A percentile compares a stretch with the other conserved stretches of the same genome.
Evolutionary conservation across 92 coral and sea anemone species (phyloP).

Genomic region (Porites divaricata): DNA sequence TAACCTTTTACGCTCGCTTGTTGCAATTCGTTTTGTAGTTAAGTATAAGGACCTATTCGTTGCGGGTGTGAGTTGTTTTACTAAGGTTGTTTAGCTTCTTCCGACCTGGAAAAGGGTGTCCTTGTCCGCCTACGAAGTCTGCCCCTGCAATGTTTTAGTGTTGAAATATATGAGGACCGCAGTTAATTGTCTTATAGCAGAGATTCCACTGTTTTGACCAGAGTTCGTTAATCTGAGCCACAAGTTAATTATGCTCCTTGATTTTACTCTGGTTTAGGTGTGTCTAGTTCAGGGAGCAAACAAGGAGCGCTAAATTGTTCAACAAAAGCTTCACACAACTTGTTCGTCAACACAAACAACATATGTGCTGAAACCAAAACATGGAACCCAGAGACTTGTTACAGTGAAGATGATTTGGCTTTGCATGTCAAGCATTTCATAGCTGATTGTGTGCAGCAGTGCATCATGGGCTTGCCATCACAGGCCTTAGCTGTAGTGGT

Average conservation of each 20-base stretch:
- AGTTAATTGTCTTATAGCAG: too few relatives aligned
- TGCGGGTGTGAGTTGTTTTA: too few relatives aligned
- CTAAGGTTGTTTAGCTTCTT: too few relatives aligned
- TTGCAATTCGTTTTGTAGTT: too few relatives aligned
- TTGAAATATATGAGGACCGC: too few relatives aligned
- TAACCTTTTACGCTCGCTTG: too few relatives aligned
- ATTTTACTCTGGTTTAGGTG: slow-evolving; percentile 10
- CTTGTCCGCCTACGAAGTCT: too few relatives aligned
- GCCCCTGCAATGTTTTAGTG: too few relatives aligned
- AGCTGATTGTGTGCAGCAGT: slow-evolving; percentile 93
- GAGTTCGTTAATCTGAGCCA: not conserved
- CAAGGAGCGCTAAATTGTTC: slow-evolving; percentile 26
- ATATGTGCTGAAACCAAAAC: slow-evolving; percentile 8
- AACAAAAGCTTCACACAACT: slow-evolving; percentile 22
- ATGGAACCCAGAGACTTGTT: slow-evolving; percentile 84
- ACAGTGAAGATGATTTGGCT: slow-evolving; percentile 93
- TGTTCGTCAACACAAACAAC: slow-evolving; percentile 20
- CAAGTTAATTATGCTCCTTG: not conserved
- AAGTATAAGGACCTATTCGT: too few relatives aligned
- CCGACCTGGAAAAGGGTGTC: too few relatives aligned
- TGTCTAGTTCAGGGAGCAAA: slow-evolving; percentile 6
- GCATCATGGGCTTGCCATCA: slow-evolving; percentile 95
- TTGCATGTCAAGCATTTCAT: slow-evolving; percentile 83
- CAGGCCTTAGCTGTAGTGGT: slow-evolving; percentile 87
- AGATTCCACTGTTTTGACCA: not conserved